Evolutionary conservation across 2,888 invertebrate genomes (phyloP), one percentile per base, ranked within the genome.

Genomic region (Callimorpha dominula): DNA sequence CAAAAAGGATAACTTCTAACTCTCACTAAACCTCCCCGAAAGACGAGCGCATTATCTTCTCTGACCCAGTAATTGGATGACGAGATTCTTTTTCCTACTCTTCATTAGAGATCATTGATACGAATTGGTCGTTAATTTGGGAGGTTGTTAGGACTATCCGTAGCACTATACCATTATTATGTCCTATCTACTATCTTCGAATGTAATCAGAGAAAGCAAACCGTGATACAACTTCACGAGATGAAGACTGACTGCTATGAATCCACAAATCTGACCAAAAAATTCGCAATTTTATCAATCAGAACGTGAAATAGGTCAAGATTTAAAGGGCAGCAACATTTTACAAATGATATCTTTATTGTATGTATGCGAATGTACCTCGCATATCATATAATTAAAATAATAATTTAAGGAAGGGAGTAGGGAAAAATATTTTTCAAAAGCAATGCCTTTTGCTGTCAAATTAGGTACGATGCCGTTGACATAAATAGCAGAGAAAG

Each of bases 401-500:
- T 54, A 3, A 65, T 74, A 65, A 50, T 76, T 78, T 78, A 75
- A 50, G 40, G 68, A 71, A 67, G 9, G 40, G 62, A 65, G 72
- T 70, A 72, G 70, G 64, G 73, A 80, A 74, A 74, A 82, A 50
- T 82, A 79, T 80, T 78, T 77, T 80, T 79, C 78, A 78, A 81
- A 83, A 80, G 79, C 80, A 82, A 77, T 80, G 83, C 73, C 74
- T 82, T 82, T 78, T 78, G 80, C 79, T 85, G 86, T 87, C 87
- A 87, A 86, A 87, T 88, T 85, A 87, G 78, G 78, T 78, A 81
- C 81, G 76, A 83, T 85, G 76, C 78, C 77, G 84, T 81, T 86
- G 85, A 88, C 83, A 85, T 85, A 84, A 87, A 84, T 86, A 83
- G 75, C 76, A 70, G 63, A 78, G 77, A 77, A 85, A 83, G 81